A percentile compares a stretch with the other conserved stretches of the same genome.
These are phyloP conservation scores for Drosophila atripex DNA, from an alignment of 2,888 invertebrate genomes.

Conservation along the genomic window DNA sequence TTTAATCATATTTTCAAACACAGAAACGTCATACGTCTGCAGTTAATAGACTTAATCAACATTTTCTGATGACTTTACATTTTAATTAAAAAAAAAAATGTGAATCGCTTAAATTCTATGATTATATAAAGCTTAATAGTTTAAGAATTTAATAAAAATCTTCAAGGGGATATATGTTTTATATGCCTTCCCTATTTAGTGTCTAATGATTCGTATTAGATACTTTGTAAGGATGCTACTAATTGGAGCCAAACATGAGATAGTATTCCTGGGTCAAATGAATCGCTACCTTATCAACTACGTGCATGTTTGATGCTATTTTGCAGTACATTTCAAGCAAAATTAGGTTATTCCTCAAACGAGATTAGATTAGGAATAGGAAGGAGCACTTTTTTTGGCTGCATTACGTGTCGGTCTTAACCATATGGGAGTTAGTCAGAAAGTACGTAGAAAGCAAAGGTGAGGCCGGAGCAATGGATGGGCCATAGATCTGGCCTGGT, in stretches of 20 bases:
- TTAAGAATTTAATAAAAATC: too few relatives aligned
- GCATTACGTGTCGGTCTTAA: slow-evolving; percentile 13
- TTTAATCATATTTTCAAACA: background rate
- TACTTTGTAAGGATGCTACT: background rate
- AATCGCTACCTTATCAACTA: slow-evolving; percentile 6
- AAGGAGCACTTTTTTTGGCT: background rate
- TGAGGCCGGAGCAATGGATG: background rate
- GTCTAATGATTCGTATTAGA: background rate
- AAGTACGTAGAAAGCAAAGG: background rate
- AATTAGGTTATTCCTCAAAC: background rate
- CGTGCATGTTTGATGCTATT: slow-evolving; percentile 1
- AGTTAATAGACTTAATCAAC: background rate
- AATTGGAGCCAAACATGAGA: background rate
- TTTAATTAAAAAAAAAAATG: background rate
- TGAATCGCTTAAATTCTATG: slow-evolving; percentile 1
- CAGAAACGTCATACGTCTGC: background rate
- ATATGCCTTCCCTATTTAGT: too few relatives aligned
- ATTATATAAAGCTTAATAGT: background rate
- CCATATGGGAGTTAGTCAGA: slow-evolving; percentile 14
- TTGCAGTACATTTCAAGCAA: background rate
- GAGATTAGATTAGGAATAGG: slow-evolving; percentile 22
- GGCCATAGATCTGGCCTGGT: background rate
- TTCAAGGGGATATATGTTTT: background rate
- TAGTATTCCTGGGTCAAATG: background rate
- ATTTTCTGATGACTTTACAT: slow-evolving; percentile 1